A percentile compares a stretch with the other conserved stretches of the same genome.
Evolutionary conservation across 2,113 vertebrate species (phyloP).

Genomic region (Urocynchramus pylzowi): DNA sequence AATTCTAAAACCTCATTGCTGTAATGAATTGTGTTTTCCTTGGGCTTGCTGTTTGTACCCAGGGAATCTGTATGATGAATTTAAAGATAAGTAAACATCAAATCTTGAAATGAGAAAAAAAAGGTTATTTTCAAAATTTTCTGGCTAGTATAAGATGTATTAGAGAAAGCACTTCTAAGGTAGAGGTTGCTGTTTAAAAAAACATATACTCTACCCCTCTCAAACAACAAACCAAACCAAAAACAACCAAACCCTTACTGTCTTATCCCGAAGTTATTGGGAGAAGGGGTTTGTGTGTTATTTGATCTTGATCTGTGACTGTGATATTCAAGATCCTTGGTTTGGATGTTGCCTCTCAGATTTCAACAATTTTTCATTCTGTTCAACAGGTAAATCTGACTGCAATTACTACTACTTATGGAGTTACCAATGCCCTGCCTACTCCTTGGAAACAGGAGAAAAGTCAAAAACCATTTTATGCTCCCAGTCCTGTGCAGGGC

Average conservation of each 20-base stretch:
- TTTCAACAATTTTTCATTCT: not conserved
- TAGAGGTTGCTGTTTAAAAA: not conserved
- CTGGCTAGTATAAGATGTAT: not conserved
- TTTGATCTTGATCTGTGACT: not conserved
- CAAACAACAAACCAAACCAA: not conserved
- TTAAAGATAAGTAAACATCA: not conserved
- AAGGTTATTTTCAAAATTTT: not conserved
- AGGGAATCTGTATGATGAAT: not conserved
- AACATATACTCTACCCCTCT: fast-evolving
- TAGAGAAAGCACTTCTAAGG: not conserved
- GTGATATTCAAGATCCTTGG: not conserved
- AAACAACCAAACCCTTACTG: not conserved
- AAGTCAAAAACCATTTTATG: not conserved
- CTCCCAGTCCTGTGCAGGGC: not conserved
- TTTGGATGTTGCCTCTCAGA: not conserved
- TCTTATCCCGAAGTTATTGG: not conserved
- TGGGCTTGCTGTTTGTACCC: not conserved
- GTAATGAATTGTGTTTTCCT: not conserved
- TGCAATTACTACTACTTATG: not conserved
- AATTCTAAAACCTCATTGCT: not conserved
- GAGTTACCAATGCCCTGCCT: not conserved
- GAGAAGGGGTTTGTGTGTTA: not conserved
- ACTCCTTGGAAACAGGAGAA: not conserved
- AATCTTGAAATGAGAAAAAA: not conserved
- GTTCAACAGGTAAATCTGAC: not conserved